These are phyloP conservation scores for Aspidoscelis tigris DNA, from an alignment of 2,113 vertebrate genomes.

Conservation along the genomic window DNA sequence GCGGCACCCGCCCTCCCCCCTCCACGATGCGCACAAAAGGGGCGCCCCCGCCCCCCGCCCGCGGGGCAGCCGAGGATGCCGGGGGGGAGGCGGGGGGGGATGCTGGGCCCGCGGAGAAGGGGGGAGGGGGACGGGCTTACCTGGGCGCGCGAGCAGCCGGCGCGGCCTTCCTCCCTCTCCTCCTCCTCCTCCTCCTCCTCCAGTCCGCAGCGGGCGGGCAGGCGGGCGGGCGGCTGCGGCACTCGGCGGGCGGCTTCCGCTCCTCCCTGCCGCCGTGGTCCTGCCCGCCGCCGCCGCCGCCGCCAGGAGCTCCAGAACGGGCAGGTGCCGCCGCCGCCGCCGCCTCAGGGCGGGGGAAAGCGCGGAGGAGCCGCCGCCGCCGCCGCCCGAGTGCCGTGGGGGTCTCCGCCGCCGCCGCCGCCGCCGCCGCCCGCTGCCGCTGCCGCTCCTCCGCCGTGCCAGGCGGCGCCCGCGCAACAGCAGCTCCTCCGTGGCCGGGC, in stretches of 20 bases:
- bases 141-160: neutral
- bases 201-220: neutral
- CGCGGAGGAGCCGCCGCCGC: slow-evolving; percentile 12
- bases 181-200: no score
- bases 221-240: neutral
- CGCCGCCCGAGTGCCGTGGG: neutral
- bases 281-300: slow-evolving; percentile 49
- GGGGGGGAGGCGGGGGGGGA: neutral
- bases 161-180: neutral
- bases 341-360: slow-evolving; percentile 50
- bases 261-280: slow-evolving; percentile 15
- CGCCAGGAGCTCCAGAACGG: slow-evolving; percentile 78
- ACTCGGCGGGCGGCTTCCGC: slow-evolving; percentile 20
- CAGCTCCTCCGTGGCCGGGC: neutral
- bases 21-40: neutral
- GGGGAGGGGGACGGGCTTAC: neutral
- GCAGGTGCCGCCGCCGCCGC: slow-evolving; percentile 76
- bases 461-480: neutral
- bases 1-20: neutral
- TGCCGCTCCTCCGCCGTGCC: neutral
- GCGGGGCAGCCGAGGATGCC: slow-evolving; percentile 1
- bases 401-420: no score
- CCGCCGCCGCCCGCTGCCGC: neutral
- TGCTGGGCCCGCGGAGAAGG: slow-evolving; percentile 17
- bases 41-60: neutral